Conservation (phyloP, 2,113 vertebrate genomes). For the Anser cygnoides region DNA sequence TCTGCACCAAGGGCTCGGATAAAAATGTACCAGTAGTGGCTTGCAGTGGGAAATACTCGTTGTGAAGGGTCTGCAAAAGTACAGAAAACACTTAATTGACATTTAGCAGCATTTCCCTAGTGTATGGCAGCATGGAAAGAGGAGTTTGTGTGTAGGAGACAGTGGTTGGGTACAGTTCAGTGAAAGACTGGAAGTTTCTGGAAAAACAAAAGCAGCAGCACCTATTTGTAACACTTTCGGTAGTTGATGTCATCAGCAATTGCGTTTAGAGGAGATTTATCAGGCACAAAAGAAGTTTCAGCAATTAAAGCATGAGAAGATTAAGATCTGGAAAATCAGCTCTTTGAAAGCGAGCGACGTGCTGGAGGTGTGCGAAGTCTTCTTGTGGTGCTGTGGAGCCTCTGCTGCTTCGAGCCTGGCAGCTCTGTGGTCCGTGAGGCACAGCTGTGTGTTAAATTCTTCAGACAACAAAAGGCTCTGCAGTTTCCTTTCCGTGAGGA, state of each 20-base stretch:
- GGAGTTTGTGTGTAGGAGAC: background rate
- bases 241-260: background rate
- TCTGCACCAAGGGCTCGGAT: background rate
- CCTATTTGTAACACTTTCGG: background rate
- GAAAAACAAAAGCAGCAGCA: background rate
- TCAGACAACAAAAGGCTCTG: background rate
- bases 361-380: background rate
- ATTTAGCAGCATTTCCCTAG: background rate
- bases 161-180: rapidly evolving
- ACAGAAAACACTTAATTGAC: background rate
- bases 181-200: background rate
- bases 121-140: rapidly evolving
- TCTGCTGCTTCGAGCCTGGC: background rate
- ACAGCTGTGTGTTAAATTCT: background rate
- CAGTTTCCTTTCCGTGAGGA: background rate
- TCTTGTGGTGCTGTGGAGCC: background rate
- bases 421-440: background rate
- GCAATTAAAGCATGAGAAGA: background rate
- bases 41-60: background rate
- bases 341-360: background rate
- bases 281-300: background rate
- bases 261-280: background rate
- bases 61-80: background rate
- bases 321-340: background rate
- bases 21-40: rapidly evolving